phyloP scores from a whole-genome alignment of 2,797 vertebrate species.

The Enteromius paludinosus region DNA sequence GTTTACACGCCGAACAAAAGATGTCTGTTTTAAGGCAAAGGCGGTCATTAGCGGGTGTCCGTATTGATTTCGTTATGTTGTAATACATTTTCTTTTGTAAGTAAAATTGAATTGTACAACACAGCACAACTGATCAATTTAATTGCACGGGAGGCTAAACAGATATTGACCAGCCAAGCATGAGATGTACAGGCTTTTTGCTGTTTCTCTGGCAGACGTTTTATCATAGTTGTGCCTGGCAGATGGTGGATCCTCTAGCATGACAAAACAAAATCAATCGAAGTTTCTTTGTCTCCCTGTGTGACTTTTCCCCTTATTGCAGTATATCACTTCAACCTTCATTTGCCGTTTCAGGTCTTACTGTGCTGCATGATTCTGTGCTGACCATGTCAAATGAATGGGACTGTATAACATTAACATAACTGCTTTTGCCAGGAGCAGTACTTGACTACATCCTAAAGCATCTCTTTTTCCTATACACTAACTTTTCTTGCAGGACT shows the following conservation, averaged over 20 bases:
- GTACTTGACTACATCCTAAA: neutral
- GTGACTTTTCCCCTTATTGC: constrained; percentile 16
- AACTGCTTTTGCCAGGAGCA: neutral
- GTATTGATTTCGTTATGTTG: constrained; percentile 12
- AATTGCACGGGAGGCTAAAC: constrained; percentile 29
- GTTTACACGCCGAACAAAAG: constrained; percentile 4
- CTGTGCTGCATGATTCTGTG: constrained; percentile 14
- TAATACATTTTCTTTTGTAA: constrained; percentile 32
- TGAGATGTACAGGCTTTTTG: constrained; percentile 26
- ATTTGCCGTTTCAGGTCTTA: neutral
- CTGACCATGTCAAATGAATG: neutral
- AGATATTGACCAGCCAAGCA: constrained; percentile 42
- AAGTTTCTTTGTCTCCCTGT: constrained; percentile 29
- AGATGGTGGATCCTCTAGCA: constrained; percentile 55
- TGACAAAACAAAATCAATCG: constrained; percentile 47
- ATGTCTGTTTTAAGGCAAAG: constrained; percentile 7
- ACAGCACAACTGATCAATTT: constrained; percentile 23
- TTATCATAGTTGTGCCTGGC: constrained; percentile 52
- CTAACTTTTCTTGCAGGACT: neutral
- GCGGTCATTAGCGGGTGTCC: constrained; percentile 17
- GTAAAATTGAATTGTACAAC: constrained; percentile 35
- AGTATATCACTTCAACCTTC: neutral
- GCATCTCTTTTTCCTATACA: neutral
- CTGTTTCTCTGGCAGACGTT: constrained; percentile 47
- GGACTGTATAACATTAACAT: neutral